Conservation (phyloP, 1,140 invertebrate species). For the Whitmania pigra region DNA sequence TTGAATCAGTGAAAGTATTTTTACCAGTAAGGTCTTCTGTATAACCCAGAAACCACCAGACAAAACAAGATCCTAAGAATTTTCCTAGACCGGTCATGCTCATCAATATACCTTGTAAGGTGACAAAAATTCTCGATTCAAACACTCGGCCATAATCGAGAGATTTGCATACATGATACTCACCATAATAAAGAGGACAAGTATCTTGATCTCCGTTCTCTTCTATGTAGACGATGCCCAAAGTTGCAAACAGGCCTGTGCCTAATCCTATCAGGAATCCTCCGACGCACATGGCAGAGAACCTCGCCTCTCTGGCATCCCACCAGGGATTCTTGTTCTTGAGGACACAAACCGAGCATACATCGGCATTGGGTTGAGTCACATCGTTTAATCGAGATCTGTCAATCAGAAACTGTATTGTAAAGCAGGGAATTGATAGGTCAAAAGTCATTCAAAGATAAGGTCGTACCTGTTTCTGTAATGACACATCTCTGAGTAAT, state of each 20-base stretch:
- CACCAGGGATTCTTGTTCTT: constrained; percentile 1
- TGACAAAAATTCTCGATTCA: background rate
- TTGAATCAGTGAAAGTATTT: background rate
- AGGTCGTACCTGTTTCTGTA: background rate
- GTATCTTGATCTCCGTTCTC: constrained; percentile 7
- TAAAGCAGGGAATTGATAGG: no score
- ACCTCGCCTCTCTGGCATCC: background rate
- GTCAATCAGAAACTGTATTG: no score
- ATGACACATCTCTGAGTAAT: constrained; percentile 5
- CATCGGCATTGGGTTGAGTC: no score
- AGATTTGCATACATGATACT: background rate
- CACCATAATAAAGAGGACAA: constrained; percentile 9
- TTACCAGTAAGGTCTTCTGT: constrained; percentile 14
- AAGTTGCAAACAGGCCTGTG: constrained; percentile 14
- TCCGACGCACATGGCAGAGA: constrained; percentile 2
- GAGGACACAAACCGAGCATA: background rate
- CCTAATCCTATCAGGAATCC: constrained; percentile 18
- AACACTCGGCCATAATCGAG: no score
- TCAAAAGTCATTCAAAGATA: no score
- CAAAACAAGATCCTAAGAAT: constrained; percentile 11
- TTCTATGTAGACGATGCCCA: constrained; percentile 13
- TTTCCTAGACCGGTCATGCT: constrained; percentile 7
- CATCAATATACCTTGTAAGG: constrained; percentile 6
- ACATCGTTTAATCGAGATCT: no score
- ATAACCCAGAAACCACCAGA: constrained; percentile 19